These are phyloP conservation scores for Chromoteleia sp. DNA, from an alignment of 2,888 invertebrate species.

Conservation along the genomic window DNA sequence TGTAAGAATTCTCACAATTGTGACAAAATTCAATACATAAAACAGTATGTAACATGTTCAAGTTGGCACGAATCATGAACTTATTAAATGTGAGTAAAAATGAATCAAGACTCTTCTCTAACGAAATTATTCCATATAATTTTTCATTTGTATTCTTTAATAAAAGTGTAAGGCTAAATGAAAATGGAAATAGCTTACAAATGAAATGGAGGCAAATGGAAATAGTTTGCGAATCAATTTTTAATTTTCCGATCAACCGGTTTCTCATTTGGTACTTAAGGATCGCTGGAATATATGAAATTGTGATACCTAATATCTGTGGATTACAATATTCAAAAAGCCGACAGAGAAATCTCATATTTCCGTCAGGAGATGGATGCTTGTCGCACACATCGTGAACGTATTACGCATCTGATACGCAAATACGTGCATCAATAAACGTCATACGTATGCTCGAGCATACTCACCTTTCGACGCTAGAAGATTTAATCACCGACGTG, in stretches of 20 bases:
- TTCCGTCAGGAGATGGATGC: constrained; percentile 24
- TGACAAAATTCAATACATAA: no score
- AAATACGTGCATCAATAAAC: constrained; percentile 41
- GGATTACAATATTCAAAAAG: constrained; percentile 20
- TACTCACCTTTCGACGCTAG: constrained; percentile 17
- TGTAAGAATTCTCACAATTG: no score
- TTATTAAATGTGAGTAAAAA: no score
- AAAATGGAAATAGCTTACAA: constrained; percentile 2
- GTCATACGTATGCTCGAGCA: constrained; percentile 5
- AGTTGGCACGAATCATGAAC: no score
- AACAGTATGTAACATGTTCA: no score
- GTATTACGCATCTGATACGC: constrained; percentile 33
- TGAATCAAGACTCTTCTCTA: no score
- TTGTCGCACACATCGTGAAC: constrained; percentile 27
- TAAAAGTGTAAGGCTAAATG: neutral
- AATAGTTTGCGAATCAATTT: constrained; percentile 7
- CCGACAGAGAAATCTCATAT: constrained; percentile 17
- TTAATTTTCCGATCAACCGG: constrained; percentile 39
- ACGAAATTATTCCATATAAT: neutral
- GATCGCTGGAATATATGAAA: neutral
- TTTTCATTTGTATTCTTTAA: neutral
- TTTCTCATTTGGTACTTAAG: constrained; percentile 29
- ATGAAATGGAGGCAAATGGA: constrained; percentile 7
- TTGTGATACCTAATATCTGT: neutral
- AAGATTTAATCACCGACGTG: neutral